Base-by-base conservation (phyloP, 2,113 vertebrate genomes). In the Pedionomus torquatus region DNA sequence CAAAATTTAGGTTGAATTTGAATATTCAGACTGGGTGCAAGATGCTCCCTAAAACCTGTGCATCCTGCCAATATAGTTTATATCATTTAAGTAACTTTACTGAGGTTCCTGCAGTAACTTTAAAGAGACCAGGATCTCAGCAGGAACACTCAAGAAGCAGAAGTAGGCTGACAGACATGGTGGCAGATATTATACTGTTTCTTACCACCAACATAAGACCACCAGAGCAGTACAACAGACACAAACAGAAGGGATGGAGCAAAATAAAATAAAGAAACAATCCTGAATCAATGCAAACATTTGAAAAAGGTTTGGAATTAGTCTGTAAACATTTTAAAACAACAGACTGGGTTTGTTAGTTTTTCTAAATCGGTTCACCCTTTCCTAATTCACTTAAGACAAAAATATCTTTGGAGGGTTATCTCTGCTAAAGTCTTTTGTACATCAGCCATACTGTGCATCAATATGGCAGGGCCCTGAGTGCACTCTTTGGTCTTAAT, bases 351-450 rank as follows among this genome's bases (percentile, higher is more conserved):
- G 39, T 84, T 93, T 88, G 96, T 95, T 96, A 96, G 92, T 96
- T 97, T 96, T 97, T 96, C 83, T 89, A 95, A 95, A 96, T 83
- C 63, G 61, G 94, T 90, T 92, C 91, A 69, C 79, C 75, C 95
- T 95, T 91, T 91, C 83, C 87, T 95, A 93, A 92, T 92, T 95
- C 88, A 83, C 71, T 93, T 92, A 93, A 93, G 79, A 88, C 78
- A 85, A 92, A 87, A 94, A 94, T 63, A 52, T 86, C 76, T 96
- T 90, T 72, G 78, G 70, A 94, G 41, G 51, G 68, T 48, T 95
- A 93, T 74, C 86, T 88, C 76, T 77, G 89, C 46, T 72, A 39
- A 74, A 95, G 92, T 52, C 68, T 49, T 93, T 54, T 79, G 79
- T 77, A 72, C 63, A 60, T 58, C 49, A 81, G 70, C 74, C 66